These are phyloP conservation scores for Xenopus petersii DNA, from an alignment of 2,797 vertebrate genomes.

Conservation along the genomic window DNA sequence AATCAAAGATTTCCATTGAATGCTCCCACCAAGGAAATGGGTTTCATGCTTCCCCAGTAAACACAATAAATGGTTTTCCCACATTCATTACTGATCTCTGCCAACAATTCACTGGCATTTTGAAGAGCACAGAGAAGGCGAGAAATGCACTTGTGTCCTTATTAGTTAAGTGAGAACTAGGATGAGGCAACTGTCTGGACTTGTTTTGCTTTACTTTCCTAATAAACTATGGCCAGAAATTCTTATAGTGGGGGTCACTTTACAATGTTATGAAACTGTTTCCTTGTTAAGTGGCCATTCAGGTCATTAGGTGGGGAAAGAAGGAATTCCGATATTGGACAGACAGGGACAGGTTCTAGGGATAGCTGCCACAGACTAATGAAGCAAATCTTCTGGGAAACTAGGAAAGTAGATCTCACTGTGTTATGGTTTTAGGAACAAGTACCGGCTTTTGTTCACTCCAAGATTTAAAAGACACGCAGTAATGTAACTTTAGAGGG, in stretches of 20 bases:
- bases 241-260: background rate
- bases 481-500: conserved; percentile 38
- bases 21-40: too few species aligned
- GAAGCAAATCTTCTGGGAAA: conserved; percentile 21
- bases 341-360: conserved; percentile 23
- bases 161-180: background rate
- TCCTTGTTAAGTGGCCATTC: conserved; percentile 3
- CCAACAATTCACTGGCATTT: too few species aligned
- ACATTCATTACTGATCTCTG: too few species aligned
- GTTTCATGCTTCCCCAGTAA: too few species aligned
- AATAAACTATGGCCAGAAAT: background rate
- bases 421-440: conserved; percentile 7
- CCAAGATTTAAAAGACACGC: conserved; percentile 28
- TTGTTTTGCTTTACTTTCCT: background rate
- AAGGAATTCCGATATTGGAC: background rate
- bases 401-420: conserved; percentile 6
- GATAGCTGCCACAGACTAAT: conserved; percentile 1
- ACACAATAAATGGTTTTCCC: too few species aligned
- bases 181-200: background rate
- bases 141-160: background rate
- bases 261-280: background rate
- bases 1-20: too few species aligned
- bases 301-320: background rate
- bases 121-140: too few species aligned
- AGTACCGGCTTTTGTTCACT: conserved; percentile 18